Evolutionary conservation across 2,113 vertebrate species (phyloP), one percentile per base, ranked within the genome.

Genomic region (Meriones unguiculatus): DNA sequence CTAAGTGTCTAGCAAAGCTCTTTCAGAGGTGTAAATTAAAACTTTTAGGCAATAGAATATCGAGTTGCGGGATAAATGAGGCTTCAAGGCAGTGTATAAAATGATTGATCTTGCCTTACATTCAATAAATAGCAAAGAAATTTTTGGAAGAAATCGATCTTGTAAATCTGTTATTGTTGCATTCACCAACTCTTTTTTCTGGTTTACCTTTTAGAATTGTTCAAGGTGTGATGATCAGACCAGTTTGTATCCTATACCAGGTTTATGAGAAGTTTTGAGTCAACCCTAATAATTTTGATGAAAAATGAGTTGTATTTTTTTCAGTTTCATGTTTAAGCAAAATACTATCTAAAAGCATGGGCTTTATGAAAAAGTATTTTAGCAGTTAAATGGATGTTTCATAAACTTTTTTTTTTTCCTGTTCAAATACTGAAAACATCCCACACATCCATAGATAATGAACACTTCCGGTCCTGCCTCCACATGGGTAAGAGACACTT

Each of bases 41-140:
- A 91, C 15, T 69, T 77, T 13, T 67, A 78, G 76, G 25, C 73
- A 46, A 69, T 46, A 65, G 76, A 77, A 32, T 22, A n/a, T 9
- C 54, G 59, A 24, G 25, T 30, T 84, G 1, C 69, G 62, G n/a
- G 41, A 15, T 86, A 52, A 95, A 28, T 28, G 75, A 15, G 3
- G 38, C 0, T 82, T 81, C 73, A 32, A 8, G 41, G 46, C 28
- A 18, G 14, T 73, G 46, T 70, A 75, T 64, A 81, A 89, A 91
- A 89, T 18, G 91, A 77, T 12, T 2, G 14, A 54, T 78, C 28
- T 62, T n/a, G 9, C 32, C 9, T 89, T 81, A 65, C 35, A 76
- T 59, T 94, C 35, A 72, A 77, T 46, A 64, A 62, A 90, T 32
- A 62, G 86, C 76, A 93, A 77, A 82, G 88, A 94, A 92, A 96